Percentiles rank a stretch among this genome's conserved stretches.
Conservation (phyloP, 2,888 invertebrate genomes). For the Blastobasis adustella region DNA sequence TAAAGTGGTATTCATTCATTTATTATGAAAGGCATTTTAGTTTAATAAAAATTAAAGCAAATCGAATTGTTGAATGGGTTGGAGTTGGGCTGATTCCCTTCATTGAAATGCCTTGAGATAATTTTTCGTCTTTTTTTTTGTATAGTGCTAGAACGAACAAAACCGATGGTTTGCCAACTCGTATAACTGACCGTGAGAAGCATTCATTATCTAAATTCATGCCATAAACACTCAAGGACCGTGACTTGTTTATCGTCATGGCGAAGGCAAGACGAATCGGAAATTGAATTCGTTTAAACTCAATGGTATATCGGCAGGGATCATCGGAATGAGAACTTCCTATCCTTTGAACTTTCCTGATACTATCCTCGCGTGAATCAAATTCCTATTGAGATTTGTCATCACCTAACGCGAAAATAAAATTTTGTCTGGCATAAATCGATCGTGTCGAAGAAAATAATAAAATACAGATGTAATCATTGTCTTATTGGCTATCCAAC, state of each 20-base stretch:
- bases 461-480: too few relatives aligned
- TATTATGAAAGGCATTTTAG: too few relatives aligned
- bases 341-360: conserved; percentile 14
- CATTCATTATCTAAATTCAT: conserved; percentile 12
- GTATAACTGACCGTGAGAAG: conserved; percentile 2
- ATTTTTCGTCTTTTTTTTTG: background rate
- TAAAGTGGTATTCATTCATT: too few relatives aligned
- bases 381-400: too few relatives aligned
- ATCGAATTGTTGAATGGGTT: background rate
- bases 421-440: too few relatives aligned
- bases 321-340: conserved; percentile 15
- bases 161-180: background rate
- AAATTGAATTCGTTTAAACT: conserved; percentile 14
- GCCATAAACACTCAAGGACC: conserved; percentile 14
- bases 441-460: too few relatives aligned
- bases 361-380: conserved; percentile 15
- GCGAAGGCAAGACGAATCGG: conserved; percentile 19
- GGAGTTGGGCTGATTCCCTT: background rate
- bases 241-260: conserved; percentile 12
- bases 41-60: too few relatives aligned
- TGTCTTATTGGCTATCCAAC: too few relatives aligned
- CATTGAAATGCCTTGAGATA: background rate
- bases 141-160: background rate
- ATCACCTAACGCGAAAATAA: too few relatives aligned
- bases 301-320: conserved; percentile 15